These are phyloP conservation scores for Cantharis rustica DNA, from an alignment of 2,888 invertebrate species.

Conservation along the genomic window DNA sequence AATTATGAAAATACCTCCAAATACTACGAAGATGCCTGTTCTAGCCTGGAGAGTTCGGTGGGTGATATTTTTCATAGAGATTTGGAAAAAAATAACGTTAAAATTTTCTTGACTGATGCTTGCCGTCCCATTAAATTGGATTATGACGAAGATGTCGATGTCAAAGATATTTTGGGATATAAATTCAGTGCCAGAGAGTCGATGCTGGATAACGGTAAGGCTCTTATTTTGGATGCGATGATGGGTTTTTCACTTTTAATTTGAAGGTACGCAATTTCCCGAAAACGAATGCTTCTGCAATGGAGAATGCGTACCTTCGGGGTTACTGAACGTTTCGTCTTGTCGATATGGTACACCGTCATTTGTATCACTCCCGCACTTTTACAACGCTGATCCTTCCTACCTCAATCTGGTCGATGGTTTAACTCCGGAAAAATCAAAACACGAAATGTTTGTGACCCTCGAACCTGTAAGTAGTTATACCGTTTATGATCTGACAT, in stretches of 20 bases:
- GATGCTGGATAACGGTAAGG: constrained; percentile 69
- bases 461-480: constrained; percentile 71
- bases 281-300: constrained; percentile 71
- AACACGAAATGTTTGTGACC: constrained; percentile 73
- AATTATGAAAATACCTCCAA: constrained; percentile 61
- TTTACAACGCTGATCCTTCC: constrained; percentile 70
- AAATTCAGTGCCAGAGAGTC: constrained; percentile 67
- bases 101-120: constrained; percentile 74
- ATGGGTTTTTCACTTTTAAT: neutral
- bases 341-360: constrained; percentile 79
- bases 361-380: constrained; percentile 81
- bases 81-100: constrained; percentile 46
- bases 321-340: constrained; percentile 72
- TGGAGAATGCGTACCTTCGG: constrained; percentile 70
- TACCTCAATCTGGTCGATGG: constrained; percentile 68
- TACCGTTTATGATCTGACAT: neutral
- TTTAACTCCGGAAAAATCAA: constrained; percentile 65
- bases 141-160: constrained; percentile 62
- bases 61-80: neutral
- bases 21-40: neutral
- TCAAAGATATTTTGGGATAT: constrained; percentile 67
- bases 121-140: constrained; percentile 71
- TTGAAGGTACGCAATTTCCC: constrained; percentile 59
- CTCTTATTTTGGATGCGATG: neutral
- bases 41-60: neutral